A percentile compares a stretch with the other conserved stretches of the same genome.
These are phyloP conservation scores for Buteo buteo DNA, from an alignment of 2,113 vertebrate genomes.

Conservation along the genomic window DNA sequence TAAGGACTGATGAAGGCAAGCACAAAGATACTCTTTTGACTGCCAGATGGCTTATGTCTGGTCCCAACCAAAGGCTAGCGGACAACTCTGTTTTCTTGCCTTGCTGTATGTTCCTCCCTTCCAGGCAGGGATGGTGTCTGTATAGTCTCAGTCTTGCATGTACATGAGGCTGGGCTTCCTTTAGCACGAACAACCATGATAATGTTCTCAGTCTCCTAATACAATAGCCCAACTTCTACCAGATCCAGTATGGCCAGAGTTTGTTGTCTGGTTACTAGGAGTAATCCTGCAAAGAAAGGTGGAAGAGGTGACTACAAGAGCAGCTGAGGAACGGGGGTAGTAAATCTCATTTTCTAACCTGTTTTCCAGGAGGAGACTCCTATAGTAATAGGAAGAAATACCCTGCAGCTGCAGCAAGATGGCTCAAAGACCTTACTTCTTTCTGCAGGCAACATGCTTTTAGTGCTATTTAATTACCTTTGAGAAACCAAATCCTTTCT, in stretches of 20 bases:
- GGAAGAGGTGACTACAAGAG: neutral
- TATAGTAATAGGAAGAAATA: neutral
- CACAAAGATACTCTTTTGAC: neutral
- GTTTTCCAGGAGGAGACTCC: neutral
- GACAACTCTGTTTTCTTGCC: neutral
- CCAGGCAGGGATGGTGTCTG: neutral
- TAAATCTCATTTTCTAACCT: neutral
- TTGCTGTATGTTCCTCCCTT: neutral
- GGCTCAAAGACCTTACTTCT: neutral
- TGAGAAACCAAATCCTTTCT: neutral
- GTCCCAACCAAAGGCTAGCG: neutral
- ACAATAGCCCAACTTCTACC: neutral
- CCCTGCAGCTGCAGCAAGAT: neutral
- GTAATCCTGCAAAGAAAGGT: neutral
- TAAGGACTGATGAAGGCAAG: neutral
- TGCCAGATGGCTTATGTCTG: neutral
- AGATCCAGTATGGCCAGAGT: neutral
- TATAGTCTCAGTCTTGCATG: neutral
- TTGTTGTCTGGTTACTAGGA: neutral
- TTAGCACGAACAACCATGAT: fast-evolving
- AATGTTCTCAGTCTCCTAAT: neutral
- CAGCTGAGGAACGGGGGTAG: neutral
- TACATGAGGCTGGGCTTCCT: neutral
- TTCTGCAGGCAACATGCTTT: neutral
- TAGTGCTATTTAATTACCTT: neutral